Evolutionary conservation across 2,888 invertebrate genomes (phyloP).

Genomic region (Nezara viridula): DNA sequence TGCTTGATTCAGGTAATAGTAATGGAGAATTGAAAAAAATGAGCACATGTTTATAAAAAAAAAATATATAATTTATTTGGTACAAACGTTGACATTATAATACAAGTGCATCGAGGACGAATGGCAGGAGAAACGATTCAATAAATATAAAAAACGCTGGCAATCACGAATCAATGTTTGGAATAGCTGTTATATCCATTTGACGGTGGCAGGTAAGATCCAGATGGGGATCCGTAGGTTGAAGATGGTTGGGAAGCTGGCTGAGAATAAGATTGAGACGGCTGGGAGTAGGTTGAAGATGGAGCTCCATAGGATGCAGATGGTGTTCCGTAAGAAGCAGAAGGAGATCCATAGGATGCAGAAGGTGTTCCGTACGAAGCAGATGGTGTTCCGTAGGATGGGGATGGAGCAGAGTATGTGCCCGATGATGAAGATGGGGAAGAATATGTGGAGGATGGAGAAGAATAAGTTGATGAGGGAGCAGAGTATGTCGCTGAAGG

Average conservation of each 20-base stretch:
- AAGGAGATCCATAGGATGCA: conserved; percentile 30
- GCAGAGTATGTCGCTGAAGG: background rate
- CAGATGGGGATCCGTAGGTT: conserved; percentile 45
- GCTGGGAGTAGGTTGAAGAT: background rate
- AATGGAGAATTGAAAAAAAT: background rate
- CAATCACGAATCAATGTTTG: conserved; percentile 29
- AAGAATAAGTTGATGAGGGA: conserved; percentile 8
- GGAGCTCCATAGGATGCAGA: conserved; percentile 22
- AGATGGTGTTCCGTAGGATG: conserved; percentile 25
- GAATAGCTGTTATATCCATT: conserved; percentile 39
- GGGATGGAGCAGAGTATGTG: conserved; percentile 38
- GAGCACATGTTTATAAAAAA: conserved; percentile 39
- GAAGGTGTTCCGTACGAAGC: conserved; percentile 11
- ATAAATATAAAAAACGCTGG: conserved; percentile 53
- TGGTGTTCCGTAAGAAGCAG: conserved; percentile 26
- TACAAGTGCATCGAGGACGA: conserved; percentile 53
- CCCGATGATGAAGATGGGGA: conserved; percentile 19
- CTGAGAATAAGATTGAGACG: background rate
- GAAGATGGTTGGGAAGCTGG: background rate
- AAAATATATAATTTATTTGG: conserved; percentile 57
- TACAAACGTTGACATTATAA: conserved; percentile 53
- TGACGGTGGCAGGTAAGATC: conserved; percentile 24
- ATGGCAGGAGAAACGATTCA: conserved; percentile 50
- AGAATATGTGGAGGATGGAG: background rate
- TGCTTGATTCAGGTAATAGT: too few species aligned